Conservation (phyloP, 1,140 invertebrate genomes). For the Drosophila pseudoananassae region DNA sequence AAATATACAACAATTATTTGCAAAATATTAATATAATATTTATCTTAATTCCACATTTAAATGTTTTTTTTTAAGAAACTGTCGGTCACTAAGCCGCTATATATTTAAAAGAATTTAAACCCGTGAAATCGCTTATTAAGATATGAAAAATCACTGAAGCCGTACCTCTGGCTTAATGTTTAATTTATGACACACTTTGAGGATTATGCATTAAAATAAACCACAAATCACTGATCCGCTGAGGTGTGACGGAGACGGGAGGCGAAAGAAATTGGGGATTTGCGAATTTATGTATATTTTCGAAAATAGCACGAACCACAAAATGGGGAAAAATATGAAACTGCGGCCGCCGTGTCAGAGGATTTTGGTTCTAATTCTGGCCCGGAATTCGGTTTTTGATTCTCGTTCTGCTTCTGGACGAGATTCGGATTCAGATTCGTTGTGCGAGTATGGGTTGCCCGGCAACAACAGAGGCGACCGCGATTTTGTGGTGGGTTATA, state of each 20-base stretch:
- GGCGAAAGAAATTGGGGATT: constrained; percentile 31
- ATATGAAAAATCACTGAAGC: constrained; percentile 1
- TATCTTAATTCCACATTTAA: neutral
- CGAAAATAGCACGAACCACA: constrained; percentile 65
- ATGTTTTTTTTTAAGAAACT: neutral
- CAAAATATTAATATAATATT: no score
- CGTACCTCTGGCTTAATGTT: constrained; percentile 6
- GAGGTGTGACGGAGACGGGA: constrained; percentile 16
- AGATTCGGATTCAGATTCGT: constrained; percentile 49
- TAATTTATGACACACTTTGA: constrained; percentile 65
- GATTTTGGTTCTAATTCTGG: constrained; percentile 14
- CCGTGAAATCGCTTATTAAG: neutral
- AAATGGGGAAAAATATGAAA: constrained; percentile 61
- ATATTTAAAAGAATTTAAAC: neutral
- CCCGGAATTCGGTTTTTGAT: constrained; percentile 30
- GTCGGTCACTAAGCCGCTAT: neutral
- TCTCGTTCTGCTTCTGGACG: constrained; percentile 6
- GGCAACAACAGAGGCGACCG: constrained; percentile 70
- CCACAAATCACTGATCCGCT: constrained; percentile 61
- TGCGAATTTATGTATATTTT: constrained; percentile 26
- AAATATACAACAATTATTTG: no score
- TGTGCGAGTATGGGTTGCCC: constrained; percentile 71
- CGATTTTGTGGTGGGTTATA: constrained; percentile 79
- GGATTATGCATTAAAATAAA: constrained; percentile 80
- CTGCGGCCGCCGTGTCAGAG: constrained; percentile 60